phyloP scores from a whole-genome alignment of 35 echinoderm and acorn worm genomes.

The Ptychodera flava region DNA sequence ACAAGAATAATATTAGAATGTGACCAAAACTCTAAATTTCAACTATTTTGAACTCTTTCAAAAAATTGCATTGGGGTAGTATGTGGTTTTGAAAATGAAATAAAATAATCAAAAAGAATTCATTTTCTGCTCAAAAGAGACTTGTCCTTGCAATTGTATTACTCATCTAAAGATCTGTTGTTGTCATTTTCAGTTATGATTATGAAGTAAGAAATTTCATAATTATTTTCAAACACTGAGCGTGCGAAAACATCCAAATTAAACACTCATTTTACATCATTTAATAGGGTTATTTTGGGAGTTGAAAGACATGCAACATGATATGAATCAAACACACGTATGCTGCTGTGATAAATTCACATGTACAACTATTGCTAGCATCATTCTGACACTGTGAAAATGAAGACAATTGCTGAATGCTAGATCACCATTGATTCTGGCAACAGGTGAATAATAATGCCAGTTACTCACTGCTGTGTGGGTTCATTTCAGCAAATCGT shows the following conservation, averaged over 20 bases:
- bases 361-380: neutral
- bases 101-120: constrained; percentile 46
- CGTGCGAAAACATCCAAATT: too few relatives aligned
- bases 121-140: constrained; percentile 17
- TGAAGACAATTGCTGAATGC: too few relatives aligned
- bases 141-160: too few relatives aligned
- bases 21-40: neutral
- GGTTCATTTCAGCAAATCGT: constrained; percentile 23
- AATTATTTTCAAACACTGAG: too few relatives aligned
- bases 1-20: neutral
- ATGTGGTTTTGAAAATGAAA: neutral
- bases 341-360: neutral
- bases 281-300: neutral
- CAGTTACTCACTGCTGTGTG: neutral
- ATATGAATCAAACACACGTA: neutral
- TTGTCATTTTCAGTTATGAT: too few relatives aligned
- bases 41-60: neutral
- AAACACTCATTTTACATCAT: too few relatives aligned
- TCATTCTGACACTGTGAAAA: too few relatives aligned
- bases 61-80: neutral
- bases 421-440: too few relatives aligned
- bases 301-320: neutral
- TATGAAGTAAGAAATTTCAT: too few relatives aligned
- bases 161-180: too few relatives aligned
- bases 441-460: neutral